Base-by-base conservation (phyloP, 2,113 vertebrate species). In the Myiopsitta monachus region DNA sequence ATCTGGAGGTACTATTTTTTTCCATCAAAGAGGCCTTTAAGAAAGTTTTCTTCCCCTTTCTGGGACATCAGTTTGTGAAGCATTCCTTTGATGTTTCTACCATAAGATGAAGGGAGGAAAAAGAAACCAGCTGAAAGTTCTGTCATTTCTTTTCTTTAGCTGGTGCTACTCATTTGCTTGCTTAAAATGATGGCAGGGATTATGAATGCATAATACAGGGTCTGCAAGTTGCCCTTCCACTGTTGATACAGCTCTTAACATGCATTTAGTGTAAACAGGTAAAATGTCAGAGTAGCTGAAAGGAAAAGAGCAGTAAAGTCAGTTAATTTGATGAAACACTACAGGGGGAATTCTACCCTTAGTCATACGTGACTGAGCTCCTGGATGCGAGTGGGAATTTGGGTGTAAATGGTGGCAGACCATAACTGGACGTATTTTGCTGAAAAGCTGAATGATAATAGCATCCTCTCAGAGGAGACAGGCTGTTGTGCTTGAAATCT, bases 231-330 rank as follows among this genome's bases (percentile, higher is more conserved):
- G 87, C 67, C 87, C 82, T 90, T 95, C 77, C 70, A 59, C 59
- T 95, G 78, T 91, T 90, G 38, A 49, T 90, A 54, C 70, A 90
- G 63, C 57, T 69, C 41, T 64, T 52, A 68, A 69, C 3, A 2
- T 47, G 69, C 57, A 26, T 68, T 78, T 52, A 66, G 74, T 76
- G 36, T 79, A 83, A 92, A 87, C 67, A 91, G 66, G 78, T 69
- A 91, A 95, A 94, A 95, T 79, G 87, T 91, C 84, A 69, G 49
- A 15, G 49, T 33, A 36, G 63, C 44, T 80, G 70, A 10, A 28
- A 47, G n/a, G 81, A 66, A 84, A 68, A 95, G 43, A 92, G 70
- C 57, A 66, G 13, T 4, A 0, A 23, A 91, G 62, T 72, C 57
- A 51, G 38, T 62, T 76, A 18, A 80, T 82, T 85, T 90, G 76